Evolutionary conservation across 2,888 invertebrate genomes (phyloP), one percentile per base, ranked within the genome.

Genomic region (Pterostichus madidus): DNA sequence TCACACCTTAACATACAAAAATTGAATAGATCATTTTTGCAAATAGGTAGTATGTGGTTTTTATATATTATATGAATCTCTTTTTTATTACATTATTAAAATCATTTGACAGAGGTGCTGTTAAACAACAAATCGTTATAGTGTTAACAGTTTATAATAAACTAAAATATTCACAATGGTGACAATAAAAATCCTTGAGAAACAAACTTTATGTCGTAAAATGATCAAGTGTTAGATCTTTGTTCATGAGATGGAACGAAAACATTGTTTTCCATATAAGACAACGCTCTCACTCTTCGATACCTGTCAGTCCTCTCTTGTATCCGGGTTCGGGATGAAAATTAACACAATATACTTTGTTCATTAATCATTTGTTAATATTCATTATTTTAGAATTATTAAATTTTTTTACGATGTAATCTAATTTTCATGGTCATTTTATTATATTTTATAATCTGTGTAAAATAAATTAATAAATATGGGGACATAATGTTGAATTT

Each of bases 211-310:
- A 13, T 64, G 35, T 64, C 32, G 13, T 59, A 59, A 59, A 59
- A 31, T 31, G 35, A 35, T 64, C n/a, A 35, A 35, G 11, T 35
- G 32, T 64, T 64, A 32, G 31, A 64, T 64, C 56, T 56, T 35
- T 64, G 64, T 35, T 64, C 64, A 64, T 39, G 32, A n/a, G 64
- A 64, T 35, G 64, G 64, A 64, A 64, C 64, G 64, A 64, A 64
- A 64, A 64, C 64, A 64, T 64, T 64, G 64, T 64, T 64, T 64
- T 64, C 64, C 35, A 64, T 64, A 64, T 64, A 64, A 64, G 64
- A 64, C 64, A 64, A 64, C 32, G 64, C 35, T 64, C 64, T 64
- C 64, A 35, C 35, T 61, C 61, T 64, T 64, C 64, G 64, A 64
- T 64, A 64, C n/a, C 32, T 64, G 59, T 59, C 56, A 39, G 39